Evolutionary conservation across 2,888 invertebrate genomes (phyloP), one percentile per base, ranked within the genome.

Genomic region (Therioaphis trifolii): DNA sequence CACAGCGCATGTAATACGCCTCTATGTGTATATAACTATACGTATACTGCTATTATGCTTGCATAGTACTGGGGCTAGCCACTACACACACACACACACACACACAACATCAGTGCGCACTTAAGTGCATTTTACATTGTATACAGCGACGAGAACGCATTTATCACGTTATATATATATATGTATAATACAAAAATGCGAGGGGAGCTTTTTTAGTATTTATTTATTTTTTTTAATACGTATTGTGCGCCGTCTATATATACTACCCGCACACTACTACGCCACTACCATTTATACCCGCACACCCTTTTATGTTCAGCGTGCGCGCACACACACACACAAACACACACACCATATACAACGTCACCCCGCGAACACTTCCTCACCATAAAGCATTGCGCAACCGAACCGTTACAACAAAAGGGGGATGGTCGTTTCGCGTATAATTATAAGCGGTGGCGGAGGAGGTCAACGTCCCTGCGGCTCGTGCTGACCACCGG

Each of bases 401-500:
- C 63, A 82, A 82, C 72, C 82, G 72, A 82, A 82, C 82, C 82
- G 82, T 82, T 82, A 82, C 82, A 35, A 82, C 72, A 74, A 74
- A 74, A 82, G 72, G 82, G 79, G 80, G 80, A 80, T 72, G 80
- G 74, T 52, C 24, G 82, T 82, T 74, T 82, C 72, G 63, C 63
- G 74, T 82, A 82, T 82, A 72, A 82, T 82, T 74, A 82, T 52
- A 74, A 61, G 63, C 24, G 61, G 21, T 21, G 78, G 76, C 21
- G 78, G 78, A 78, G 79, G 72, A 82, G 82, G 82, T 82, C 82
- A 82, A 82, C 82, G 82, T 82, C 82, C 82, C 82, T 82, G 82
- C 63, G 82, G 82, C 82, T 82, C 82, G 82, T 82, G 82, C 82
- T 82, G 82, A 82, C 82, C 82, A 82, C 74, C 82, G 82, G 82